phyloP scores from a whole-genome alignment of 2,888 invertebrate genomes.

The Epinotia ramella region DNA sequence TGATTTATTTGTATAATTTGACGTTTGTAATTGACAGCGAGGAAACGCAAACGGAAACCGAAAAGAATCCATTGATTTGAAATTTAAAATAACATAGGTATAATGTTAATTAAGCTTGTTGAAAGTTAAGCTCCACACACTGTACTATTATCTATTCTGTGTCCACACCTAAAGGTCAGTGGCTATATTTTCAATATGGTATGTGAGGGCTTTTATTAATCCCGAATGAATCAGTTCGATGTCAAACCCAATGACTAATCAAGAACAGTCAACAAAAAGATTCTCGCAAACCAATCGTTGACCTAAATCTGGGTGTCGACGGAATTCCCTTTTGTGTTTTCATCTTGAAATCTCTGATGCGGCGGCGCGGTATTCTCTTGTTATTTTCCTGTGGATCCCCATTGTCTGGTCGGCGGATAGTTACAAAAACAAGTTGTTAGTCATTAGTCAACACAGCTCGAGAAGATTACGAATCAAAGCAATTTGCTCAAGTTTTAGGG shows the following conservation, averaged over 20 bases:
- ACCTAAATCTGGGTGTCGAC: constrained; percentile 60
- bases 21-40: too few species aligned
- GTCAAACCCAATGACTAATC: constrained; percentile 35
- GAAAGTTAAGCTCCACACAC: too few species aligned
- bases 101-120: too few species aligned
- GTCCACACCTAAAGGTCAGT: too few species aligned
- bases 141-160: too few species aligned
- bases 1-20: background rate
- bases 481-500: constrained; percentile 38
- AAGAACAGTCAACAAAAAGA: constrained; percentile 47
- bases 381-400: constrained; percentile 54
- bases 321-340: constrained; percentile 66
- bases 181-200: background rate
- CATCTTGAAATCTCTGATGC: constrained; percentile 56
- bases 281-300: constrained; percentile 55
- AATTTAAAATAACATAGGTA: too few species aligned
- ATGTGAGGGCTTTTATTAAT: background rate
- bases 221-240: constrained; percentile 13
- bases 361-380: constrained; percentile 54
- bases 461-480: constrained; percentile 44
- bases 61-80: background rate
- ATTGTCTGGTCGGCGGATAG: constrained; percentile 43
- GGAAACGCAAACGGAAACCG: background rate
- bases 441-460: constrained; percentile 40
- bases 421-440: constrained; percentile 45